Base-by-base conservation (phyloP, 2,888 invertebrate species). In the Scaptomyza reducta region DNA sequence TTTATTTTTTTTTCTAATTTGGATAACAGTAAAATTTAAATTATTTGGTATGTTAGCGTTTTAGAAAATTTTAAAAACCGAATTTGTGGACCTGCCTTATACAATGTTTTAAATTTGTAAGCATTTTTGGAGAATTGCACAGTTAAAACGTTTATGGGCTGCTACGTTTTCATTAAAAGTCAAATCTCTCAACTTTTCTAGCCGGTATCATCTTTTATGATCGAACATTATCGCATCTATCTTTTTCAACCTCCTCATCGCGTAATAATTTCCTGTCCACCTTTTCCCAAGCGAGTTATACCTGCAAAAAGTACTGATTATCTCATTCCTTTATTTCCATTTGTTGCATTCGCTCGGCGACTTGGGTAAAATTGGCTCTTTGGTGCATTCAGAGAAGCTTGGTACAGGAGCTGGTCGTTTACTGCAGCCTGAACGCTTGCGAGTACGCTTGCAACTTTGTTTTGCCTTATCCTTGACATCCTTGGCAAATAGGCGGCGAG, bases 1-100 rank as follows among this genome's bases (percentile, higher is more conserved):
- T n/a, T 70, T 22, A 5, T 22, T 22, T 3, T 4, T 22, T 22
- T 22, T 22, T 22, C 22, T 3, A 57, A 47, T 71, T 70, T 50
- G 0, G 22, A 6, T 11, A 22, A 22, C 22, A 22, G 22, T 22
- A 22, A 22, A 2, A 22, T 22, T 27, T 27, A 6, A 27, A 27
- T 27, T 7, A 27, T 16, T 0, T 22, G 5, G 10, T 10, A 2
- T 10, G n/a, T 2, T 7, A 27, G 10, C 7, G 22, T 29, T 18
- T 4, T 6, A 3, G 14, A 22, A 10, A 9, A 7, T 3, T 14
- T 27, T 2, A 6, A 13, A 14, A 14, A 6, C 10, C 11, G 4
- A 56, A n/a, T 3, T 25, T 40, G 2, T 16, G 13, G 14, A 14
- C 2, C 38, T 13, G 0, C 6, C 2, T 4, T 5, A 18, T 11